Conservation (phyloP, 2,113 vertebrate species). For the Todiramphus chloris region DNA sequence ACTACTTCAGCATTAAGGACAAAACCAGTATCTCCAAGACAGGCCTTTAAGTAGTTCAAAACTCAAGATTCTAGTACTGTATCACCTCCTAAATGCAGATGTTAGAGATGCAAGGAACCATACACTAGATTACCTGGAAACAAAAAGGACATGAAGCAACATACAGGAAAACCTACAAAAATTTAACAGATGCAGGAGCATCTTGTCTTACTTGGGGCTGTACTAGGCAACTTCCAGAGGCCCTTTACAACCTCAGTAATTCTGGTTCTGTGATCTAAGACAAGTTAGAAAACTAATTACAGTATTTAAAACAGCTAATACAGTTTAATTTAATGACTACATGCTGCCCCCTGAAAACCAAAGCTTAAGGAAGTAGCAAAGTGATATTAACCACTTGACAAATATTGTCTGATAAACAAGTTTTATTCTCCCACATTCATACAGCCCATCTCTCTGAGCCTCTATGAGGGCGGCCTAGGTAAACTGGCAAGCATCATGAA, state of each 20-base stretch:
- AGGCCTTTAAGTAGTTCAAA: background rate
- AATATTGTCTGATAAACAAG: background rate
- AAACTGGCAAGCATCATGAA: background rate
- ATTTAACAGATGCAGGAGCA: background rate
- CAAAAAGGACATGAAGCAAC: background rate
- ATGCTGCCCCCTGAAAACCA: background rate
- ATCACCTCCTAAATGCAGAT: background rate
- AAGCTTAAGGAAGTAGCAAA: background rate
- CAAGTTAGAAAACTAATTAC: background rate
- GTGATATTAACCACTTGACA: background rate
- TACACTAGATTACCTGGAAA: background rate
- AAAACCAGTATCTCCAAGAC: background rate
- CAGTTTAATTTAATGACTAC: background rate
- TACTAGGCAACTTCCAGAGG: background rate
- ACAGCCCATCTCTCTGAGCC: background rate
- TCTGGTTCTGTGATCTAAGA: background rate
- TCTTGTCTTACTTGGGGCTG: background rate
- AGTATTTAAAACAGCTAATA: background rate
- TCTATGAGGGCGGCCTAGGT: background rate
- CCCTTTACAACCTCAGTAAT: background rate
- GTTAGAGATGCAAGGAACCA: background rate
- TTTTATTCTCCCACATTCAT: background rate
- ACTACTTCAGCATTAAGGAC: background rate
- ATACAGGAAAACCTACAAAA: background rate
- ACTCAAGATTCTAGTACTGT: background rate